Evolutionary conservation across 2,113 vertebrate species (phyloP).

Genomic region (Butorides virescens): DNA sequence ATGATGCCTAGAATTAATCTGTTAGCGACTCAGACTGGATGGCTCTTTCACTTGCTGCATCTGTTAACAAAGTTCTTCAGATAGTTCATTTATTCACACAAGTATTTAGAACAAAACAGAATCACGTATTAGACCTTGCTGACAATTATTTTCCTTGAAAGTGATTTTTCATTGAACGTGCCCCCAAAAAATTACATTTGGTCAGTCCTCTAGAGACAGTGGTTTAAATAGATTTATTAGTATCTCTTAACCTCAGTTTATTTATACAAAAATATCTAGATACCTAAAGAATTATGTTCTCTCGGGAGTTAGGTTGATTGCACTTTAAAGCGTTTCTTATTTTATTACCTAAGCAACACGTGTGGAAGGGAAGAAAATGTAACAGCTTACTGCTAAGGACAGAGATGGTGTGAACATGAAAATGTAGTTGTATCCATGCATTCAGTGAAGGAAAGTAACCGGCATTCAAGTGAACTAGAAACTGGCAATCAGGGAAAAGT

Average conservation of each 20-base stretch:
- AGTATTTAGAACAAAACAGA: not conserved
- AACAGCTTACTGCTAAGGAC: not conserved
- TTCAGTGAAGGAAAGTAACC: not conserved
- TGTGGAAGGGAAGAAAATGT: not conserved
- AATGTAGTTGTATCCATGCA: not conserved
- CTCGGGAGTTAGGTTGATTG: not conserved
- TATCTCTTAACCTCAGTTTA: not conserved
- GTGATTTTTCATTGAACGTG: not conserved
- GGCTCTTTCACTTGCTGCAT: not conserved
- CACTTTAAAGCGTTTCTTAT: not conserved
- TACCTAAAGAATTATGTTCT: not conserved
- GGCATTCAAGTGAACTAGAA: not conserved
- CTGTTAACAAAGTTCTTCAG: conserved; percentile 8
- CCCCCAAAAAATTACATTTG: not conserved
- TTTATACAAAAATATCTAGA: not conserved
- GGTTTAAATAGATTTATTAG: not conserved
- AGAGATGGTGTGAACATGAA: not conserved
- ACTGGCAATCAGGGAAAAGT: not conserved
- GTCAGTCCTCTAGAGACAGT: not conserved
- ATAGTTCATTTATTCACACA: not conserved
- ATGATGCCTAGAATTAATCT: conserved; percentile 40
- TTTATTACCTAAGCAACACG: not conserved
- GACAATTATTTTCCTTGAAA: not conserved
- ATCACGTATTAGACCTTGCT: not conserved
- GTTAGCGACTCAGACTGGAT: not conserved